A percentile compares a stretch with the other conserved stretches of the same genome.
Conservation (phyloP, 2,888 invertebrate genomes). For the Ferrisia virgata region DNA sequence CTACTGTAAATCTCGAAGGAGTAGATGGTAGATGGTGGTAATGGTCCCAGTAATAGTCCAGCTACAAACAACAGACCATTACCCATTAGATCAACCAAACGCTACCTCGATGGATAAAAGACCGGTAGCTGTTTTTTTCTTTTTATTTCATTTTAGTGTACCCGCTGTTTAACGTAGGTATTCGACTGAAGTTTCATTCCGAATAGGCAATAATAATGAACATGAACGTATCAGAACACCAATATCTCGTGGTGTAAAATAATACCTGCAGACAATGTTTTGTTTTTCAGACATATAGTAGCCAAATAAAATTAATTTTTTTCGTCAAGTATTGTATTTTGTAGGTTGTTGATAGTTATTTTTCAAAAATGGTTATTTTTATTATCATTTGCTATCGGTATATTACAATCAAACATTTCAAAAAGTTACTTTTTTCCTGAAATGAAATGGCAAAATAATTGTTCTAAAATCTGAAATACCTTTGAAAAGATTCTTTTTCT, state of each 20-base stretch:
- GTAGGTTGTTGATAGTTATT: too few species aligned
- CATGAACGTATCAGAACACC: neutral
- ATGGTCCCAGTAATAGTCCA: constrained; percentile 33
- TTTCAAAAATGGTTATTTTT: too few species aligned
- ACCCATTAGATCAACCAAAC: constrained; percentile 3
- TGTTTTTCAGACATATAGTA: neutral
- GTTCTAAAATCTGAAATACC: neutral
- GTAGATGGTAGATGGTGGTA: constrained; percentile 9
- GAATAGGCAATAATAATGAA: neutral
- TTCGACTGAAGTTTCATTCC: neutral
- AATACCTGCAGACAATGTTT: neutral
- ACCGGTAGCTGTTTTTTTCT: constrained; percentile 27
- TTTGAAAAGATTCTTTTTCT: neutral
- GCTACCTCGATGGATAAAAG: neutral
- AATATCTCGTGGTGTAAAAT: neutral
- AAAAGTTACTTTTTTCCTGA: too few species aligned
- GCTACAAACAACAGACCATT: constrained; percentile 34
- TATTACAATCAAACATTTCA: too few species aligned
- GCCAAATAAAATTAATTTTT: neutral
- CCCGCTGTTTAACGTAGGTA: neutral
- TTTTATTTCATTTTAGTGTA: neutral
- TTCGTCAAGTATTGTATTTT: too few species aligned
- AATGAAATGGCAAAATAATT: too few species aligned
- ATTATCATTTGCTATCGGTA: too few species aligned
- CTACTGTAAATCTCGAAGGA: constrained; percentile 19